Conservation (phyloP, 2,888 invertebrate genomes). For the Epistrophe grossulariae region DNA sequence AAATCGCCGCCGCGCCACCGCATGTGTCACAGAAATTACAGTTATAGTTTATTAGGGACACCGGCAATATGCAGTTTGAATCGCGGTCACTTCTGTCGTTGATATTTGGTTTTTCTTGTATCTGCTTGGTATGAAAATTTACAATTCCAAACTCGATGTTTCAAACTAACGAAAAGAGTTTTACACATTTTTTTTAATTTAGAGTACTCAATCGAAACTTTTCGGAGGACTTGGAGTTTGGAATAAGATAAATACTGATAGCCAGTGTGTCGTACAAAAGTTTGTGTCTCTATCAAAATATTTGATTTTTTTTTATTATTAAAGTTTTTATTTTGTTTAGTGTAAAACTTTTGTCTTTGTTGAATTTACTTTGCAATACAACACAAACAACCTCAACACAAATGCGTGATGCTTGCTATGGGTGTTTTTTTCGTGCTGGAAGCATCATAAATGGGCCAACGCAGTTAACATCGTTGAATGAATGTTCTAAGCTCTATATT, state of each 20-base stretch:
- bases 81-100: conserved; percentile 20
- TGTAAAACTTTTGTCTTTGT: conserved; percentile 84
- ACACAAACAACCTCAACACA: conserved; percentile 87
- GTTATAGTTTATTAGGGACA: conserved; percentile 1
- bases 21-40: background rate
- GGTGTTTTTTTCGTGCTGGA: conserved; percentile 87
- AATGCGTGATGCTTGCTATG: conserved; percentile 87
- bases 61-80: conserved; percentile 50
- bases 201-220: conserved; percentile 43
- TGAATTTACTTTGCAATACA: conserved; percentile 87
- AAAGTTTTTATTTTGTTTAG: conserved; percentile 1
- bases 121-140: conserved; percentile 34
- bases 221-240: conserved; percentile 52
- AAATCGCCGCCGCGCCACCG: no score
- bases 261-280: conserved; percentile 56
- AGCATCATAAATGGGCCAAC: conserved; percentile 85
- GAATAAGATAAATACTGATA: conserved; percentile 43
- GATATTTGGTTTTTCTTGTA: conserved; percentile 2
- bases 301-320: background rate
- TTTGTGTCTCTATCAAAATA: background rate
- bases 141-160: background rate
- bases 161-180: background rate
- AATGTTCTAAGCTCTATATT: conserved; percentile 86
- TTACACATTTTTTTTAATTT: background rate
- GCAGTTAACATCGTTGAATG: conserved; percentile 85